These are phyloP conservation scores for Percopsis omiscomaycus DNA, from an alignment of 2,797 vertebrate species.

Conservation along the genomic window DNA sequence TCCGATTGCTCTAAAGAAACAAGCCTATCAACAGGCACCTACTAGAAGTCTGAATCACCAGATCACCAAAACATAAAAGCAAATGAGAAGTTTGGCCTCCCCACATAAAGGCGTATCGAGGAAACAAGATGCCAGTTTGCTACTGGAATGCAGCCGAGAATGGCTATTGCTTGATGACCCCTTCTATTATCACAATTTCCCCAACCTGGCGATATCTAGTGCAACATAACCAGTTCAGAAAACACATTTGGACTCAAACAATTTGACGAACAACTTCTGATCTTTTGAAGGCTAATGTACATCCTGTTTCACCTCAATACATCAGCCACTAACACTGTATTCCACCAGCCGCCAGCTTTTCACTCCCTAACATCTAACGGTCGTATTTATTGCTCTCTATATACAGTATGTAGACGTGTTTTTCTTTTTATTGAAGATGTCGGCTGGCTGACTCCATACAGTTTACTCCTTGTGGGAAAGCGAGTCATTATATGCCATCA, in stretches of 20 bases:
- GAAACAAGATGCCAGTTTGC: conserved; percentile 21
- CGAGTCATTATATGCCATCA: conserved; percentile 45
- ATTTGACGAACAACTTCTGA: conserved; percentile 22
- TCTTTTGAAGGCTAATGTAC: conserved; percentile 15
- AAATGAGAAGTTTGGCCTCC: conserved; percentile 24
- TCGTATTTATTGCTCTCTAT: conserved; percentile 52
- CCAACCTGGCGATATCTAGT: conserved; percentile 11
- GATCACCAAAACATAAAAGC: conserved; percentile 19
- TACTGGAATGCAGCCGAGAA: conserved; percentile 38
- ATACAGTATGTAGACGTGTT: conserved; percentile 31
- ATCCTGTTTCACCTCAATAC: conserved; percentile 17
- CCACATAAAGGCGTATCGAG: conserved; percentile 24
- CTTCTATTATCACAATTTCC: background rate
- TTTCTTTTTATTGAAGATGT: conserved; percentile 27
- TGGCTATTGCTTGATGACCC: conserved; percentile 31
- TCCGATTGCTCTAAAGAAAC: conserved; percentile 12
- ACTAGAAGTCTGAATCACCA: conserved; percentile 22
- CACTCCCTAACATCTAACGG: conserved; percentile 20
- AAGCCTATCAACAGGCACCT: conserved; percentile 16
- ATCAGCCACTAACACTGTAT: conserved; percentile 15
- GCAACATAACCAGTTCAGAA: conserved; percentile 31
- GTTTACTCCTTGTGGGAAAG: conserved; percentile 48
- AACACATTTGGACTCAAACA: conserved; percentile 25
- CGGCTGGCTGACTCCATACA: conserved; percentile 23
- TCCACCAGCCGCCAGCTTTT: conserved; percentile 21